These are phyloP conservation scores for Rhabdomys dilectus DNA, from an alignment of 2,113 vertebrate genomes.

Conservation along the genomic window DNA sequence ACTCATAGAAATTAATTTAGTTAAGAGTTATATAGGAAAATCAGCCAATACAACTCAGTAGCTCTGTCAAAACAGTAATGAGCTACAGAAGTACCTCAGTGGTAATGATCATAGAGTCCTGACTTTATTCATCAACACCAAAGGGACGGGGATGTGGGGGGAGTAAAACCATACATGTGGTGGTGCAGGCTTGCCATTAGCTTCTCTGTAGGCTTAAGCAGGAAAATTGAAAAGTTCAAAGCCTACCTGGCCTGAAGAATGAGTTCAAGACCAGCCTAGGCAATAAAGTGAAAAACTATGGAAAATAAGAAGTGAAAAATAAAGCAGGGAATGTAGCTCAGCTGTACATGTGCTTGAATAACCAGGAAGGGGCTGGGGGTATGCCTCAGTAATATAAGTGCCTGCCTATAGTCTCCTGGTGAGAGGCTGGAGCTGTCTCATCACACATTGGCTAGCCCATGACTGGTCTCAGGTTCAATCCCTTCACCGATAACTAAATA, in stretches of 20 bases:
- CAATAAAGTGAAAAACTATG: background rate
- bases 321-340: background rate
- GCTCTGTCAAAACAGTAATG: background rate
- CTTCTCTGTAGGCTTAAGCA: no score
- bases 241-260: background rate
- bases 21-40: background rate
- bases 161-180: background rate
- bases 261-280: background rate
- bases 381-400: background rate
- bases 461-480: background rate
- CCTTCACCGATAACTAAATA: background rate
- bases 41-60: background rate
- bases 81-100: background rate
- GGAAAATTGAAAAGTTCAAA: background rate
- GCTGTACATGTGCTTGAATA: no score
- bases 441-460: background rate
- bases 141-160: fast-evolving
- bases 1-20: conserved; percentile 39
- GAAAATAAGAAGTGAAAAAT: background rate
- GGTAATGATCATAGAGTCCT: no score
- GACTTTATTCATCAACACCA: background rate
- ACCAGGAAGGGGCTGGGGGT: no score
- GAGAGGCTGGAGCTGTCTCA: background rate
- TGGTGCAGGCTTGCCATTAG: background rate
- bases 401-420: background rate